Evolutionary conservation across 2,888 invertebrate genomes (phyloP).

Genomic region (Enoplolaimus lenunculus): DNA sequence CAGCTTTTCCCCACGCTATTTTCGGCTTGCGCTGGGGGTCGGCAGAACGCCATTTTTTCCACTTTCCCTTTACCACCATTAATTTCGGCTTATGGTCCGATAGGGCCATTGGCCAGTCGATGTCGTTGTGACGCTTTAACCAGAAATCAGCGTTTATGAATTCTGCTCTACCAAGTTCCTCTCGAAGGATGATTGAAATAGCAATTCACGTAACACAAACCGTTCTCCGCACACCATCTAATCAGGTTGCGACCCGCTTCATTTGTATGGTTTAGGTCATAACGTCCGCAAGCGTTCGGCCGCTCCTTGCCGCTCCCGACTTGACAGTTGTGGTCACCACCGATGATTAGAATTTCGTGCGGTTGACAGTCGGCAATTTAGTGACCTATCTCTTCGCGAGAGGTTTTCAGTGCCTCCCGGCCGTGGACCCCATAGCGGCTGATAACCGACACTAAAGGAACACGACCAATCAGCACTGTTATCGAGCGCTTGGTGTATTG

Average conservation of each 20-base stretch:
- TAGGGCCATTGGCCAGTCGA: neutral
- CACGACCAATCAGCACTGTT: neutral
- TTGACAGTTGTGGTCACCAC: neutral
- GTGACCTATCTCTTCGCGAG: neutral
- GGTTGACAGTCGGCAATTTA: neutral
- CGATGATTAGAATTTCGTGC: neutral
- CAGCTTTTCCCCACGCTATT: neutral
- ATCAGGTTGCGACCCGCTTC: slow-evolving; percentile 6
- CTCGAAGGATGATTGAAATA: neutral
- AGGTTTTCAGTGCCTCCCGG: neutral
- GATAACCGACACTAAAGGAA: neutral
- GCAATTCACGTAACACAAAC: neutral
- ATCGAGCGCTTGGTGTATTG: neutral
- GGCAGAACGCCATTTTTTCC: neutral
- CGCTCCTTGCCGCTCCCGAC: neutral
- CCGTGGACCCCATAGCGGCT: slow-evolving; percentile 2
- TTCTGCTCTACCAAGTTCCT: slow-evolving; percentile 5
- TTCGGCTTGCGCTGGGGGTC: neutral
- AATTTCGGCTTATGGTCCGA: slow-evolving; percentile 9
- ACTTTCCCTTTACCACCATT: neutral
- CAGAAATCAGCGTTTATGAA: slow-evolving; percentile 3
- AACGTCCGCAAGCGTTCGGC: neutral
- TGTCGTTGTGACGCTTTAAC: neutral
- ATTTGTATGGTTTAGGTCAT: neutral
- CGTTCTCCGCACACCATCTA: neutral